Evolutionary conservation across 2,113 vertebrate species (phyloP).

Genomic region (Fulica atra): DNA sequence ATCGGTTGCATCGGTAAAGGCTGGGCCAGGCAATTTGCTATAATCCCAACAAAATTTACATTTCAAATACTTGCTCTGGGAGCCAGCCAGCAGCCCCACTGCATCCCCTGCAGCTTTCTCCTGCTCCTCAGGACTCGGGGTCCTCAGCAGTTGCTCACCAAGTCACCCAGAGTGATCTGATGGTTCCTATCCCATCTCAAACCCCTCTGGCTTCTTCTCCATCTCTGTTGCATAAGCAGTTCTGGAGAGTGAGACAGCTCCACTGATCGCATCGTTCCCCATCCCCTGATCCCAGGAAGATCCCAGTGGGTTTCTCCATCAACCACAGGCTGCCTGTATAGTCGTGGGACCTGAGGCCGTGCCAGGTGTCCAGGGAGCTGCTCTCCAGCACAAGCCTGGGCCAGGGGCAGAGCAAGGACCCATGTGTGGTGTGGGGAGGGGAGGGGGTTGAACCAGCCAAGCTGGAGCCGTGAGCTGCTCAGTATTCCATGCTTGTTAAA

Average conservation of each 20-base stretch:
- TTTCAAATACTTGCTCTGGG: not conserved
- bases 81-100: accelerated
- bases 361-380: accelerated
- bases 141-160: not conserved
- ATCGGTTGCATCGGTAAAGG: not conserved
- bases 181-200: not conserved
- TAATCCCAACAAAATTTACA: conserved; percentile 25
- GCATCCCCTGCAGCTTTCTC: not conserved
- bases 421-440: not conserved
- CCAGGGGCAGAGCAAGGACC: not conserved
- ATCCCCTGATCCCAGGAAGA: not conserved
- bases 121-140: not conserved
- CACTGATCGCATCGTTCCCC: not conserved
- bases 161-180: not conserved
- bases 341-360: accelerated
- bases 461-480: not conserved
- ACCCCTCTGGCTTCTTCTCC: not conserved
- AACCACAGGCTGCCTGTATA: accelerated
- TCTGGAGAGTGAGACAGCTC: not conserved
- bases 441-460: not conserved
- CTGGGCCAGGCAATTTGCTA: not conserved
- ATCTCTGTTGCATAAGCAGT: accelerated
- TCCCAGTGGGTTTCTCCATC: not conserved
- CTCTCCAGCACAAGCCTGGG: not conserved
- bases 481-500: not conserved